Evolutionary conservation across 2,888 invertebrate genomes (phyloP).

Genomic region (Phania funesta): DNA sequence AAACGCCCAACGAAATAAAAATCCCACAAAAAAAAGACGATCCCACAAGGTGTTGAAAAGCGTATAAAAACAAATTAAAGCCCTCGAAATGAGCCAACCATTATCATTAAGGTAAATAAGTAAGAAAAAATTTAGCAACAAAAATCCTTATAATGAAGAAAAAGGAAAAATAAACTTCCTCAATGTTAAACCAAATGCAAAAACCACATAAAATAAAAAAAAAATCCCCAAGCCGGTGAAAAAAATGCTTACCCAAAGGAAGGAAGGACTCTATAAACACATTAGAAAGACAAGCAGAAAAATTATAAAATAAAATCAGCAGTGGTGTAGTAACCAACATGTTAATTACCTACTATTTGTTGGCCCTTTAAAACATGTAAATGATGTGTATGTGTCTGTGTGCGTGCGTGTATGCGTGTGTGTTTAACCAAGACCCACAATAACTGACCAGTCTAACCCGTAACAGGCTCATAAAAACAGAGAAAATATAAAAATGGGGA

Average conservation of each 20-base stretch:
- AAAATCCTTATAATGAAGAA: constrained; percentile 50
- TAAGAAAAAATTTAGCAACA: constrained; percentile 43
- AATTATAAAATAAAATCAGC: not conserved
- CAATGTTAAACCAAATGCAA: constrained; percentile 76
- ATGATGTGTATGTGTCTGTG: constrained; percentile 14
- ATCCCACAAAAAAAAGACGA: constrained; percentile 5
- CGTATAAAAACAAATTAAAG: constrained; percentile 57
- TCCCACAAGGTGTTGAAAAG: constrained; percentile 50
- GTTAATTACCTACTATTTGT: constrained; percentile 65
- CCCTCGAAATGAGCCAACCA: constrained; percentile 63
- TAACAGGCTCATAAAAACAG: constrained; percentile 47
- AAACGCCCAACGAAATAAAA: constrained; percentile 47
- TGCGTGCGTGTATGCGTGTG: too few species aligned
- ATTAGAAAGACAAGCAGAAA: constrained; percentile 29
- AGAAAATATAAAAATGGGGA: constrained; percentile 9
- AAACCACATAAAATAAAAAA: constrained; percentile 74
- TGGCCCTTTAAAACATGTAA: not conserved
- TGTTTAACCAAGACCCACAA: constrained; percentile 55
- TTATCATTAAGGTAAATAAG: constrained; percentile 62
- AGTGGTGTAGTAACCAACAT: constrained; percentile 45
- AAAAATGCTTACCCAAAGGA: constrained; percentile 33
- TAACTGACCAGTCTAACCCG: constrained; percentile 64
- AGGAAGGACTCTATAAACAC: constrained; percentile 60
- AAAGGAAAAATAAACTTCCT: constrained; percentile 49
- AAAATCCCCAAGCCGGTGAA: constrained; percentile 36